A percentile compares a stretch with the other conserved stretches of the same genome.
These are phyloP conservation scores for Tyria jacobaeae DNA, from an alignment of 2,888 invertebrate species.

Conservation along the genomic window DNA sequence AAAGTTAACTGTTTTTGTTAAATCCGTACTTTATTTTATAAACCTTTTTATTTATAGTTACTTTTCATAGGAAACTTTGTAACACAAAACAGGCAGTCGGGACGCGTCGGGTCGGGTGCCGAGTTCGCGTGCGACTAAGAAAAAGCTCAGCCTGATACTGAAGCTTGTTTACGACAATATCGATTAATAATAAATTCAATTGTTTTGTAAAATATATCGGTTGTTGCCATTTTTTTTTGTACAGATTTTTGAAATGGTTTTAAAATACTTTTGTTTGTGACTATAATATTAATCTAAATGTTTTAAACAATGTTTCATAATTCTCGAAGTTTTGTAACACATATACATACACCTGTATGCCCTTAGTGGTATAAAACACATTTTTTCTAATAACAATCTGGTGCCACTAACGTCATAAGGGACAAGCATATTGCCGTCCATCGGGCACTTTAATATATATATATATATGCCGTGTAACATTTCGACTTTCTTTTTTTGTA, in stretches of 20 bases:
- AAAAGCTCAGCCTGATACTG: constrained; percentile 10
- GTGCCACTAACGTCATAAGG: no score
- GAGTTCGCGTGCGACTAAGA: constrained; percentile 16
- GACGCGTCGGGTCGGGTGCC: constrained; percentile 7
- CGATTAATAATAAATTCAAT: background rate
- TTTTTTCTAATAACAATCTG: no score
- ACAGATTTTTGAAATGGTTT: background rate
- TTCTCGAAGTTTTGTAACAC: no score
- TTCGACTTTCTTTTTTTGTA: no score
- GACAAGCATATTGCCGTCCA: no score
- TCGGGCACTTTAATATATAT: no score
- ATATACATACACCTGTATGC: no score
- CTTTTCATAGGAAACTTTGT: constrained; percentile 3
- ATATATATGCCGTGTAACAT: no score
- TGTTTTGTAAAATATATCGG: background rate
- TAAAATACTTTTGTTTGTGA: no score
- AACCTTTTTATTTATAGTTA: background rate
- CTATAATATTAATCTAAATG: no score
- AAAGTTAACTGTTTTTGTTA: background rate
- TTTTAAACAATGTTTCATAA: no score
- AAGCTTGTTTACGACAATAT: background rate
- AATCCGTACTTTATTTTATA: background rate
- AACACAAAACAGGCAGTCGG: background rate
- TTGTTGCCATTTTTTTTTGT: background rate
- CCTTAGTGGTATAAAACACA: no score